Percentiles rank a stretch among this genome's conserved stretches.
phyloP scores from a whole-genome alignment of 2,113 vertebrate genomes.

The Rhizomys pruinosus region DNA sequence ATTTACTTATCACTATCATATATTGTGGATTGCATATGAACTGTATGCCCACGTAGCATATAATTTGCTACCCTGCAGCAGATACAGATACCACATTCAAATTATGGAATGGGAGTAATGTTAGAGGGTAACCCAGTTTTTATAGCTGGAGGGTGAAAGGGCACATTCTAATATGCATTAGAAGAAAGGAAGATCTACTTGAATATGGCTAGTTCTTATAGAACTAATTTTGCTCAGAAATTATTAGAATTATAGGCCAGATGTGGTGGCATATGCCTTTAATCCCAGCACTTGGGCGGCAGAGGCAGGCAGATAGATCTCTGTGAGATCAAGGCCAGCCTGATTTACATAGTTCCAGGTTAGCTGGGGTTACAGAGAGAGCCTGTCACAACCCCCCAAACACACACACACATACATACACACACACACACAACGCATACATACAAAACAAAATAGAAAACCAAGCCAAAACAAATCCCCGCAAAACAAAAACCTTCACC shows the following conservation, averaged over 20 bases:
- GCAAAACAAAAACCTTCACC: too few species aligned
- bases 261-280: too few species aligned
- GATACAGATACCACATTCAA: slow-evolving; percentile 56
- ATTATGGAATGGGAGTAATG: not conserved
- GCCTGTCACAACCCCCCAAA: too few species aligned
- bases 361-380: too few species aligned
- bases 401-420: too few species aligned
- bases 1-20: slow-evolving; percentile 1
- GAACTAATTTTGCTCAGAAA: slow-evolving; percentile 36
- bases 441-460: too few species aligned
- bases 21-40: slow-evolving; percentile 11
- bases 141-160: slow-evolving; percentile 53
- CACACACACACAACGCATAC: too few species aligned
- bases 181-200: not conserved
- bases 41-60: slow-evolving; percentile 26
- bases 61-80: slow-evolving; percentile 51
- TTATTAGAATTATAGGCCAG: not conserved
- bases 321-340: too few species aligned
- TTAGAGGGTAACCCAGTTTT: slow-evolving; percentile 3
- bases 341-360: too few species aligned
- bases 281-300: too few species aligned
- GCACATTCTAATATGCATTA: slow-evolving; percentile 44
- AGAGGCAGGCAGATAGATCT: too few species aligned
- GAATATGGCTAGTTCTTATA: not conserved
- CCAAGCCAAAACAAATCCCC: too few species aligned